Conservation (phyloP, 2,113 vertebrate species). For the Hucho hucho region DNA sequence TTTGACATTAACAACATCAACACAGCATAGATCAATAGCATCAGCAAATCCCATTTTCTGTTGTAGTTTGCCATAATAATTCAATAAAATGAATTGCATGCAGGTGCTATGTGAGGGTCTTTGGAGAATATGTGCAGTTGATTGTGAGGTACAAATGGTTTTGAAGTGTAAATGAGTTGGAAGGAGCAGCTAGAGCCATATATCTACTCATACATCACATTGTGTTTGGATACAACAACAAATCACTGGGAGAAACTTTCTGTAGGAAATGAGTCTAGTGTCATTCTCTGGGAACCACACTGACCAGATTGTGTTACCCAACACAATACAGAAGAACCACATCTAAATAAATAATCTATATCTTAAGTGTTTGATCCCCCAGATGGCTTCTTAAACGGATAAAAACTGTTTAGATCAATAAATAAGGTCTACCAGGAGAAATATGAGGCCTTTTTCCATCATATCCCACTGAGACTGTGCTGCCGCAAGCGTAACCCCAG, state of each 20-base stretch:
- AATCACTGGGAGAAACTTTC: conserved; percentile 16
- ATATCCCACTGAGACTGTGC: conserved; percentile 29
- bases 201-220: conserved; percentile 40
- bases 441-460: conserved; percentile 50
- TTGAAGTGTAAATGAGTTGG: conserved; percentile 41
- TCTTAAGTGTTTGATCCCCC: conserved; percentile 47
- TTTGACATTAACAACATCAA: neutral
- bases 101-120: conserved; percentile 38
- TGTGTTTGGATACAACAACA: conserved; percentile 25
- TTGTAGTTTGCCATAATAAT: conserved; percentile 21
- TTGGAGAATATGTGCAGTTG: conserved; percentile 45
- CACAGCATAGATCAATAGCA: conserved; percentile 32
- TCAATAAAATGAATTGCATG: conserved; percentile 48
- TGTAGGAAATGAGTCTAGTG: conserved; percentile 30
- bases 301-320: conserved; percentile 42
- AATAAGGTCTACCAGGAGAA: conserved; percentile 42
- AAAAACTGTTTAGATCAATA: conserved; percentile 46
- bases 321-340: conserved; percentile 50
- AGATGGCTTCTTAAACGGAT: conserved; percentile 44
- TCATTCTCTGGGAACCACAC: conserved; percentile 33
- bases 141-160: conserved; percentile 48
- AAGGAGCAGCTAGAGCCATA: conserved; percentile 28
- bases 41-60: conserved; percentile 12
- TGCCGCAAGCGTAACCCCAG: conserved; percentile 5
- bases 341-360: conserved; percentile 55